A percentile compares a stretch with the other conserved stretches of the same genome.
phyloP scores from a whole-genome alignment of 2,888 invertebrate species.

The Barypeithes pellucidus region DNA sequence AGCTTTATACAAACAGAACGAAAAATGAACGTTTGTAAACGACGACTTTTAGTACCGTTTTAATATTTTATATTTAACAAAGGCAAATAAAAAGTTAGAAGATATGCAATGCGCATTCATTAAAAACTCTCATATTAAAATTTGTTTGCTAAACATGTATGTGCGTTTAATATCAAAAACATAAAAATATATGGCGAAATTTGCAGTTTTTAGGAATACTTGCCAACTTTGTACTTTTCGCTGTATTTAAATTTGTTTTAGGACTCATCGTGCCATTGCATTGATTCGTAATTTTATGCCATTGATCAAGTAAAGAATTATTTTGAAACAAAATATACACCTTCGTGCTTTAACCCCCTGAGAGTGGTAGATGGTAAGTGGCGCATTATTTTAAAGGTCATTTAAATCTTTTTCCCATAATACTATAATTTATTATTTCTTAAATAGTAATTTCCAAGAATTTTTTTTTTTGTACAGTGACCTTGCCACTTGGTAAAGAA shows the following conservation, averaged over 20 bases:
- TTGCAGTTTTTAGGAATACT: constrained; percentile 29
- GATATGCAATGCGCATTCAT: constrained; percentile 39
- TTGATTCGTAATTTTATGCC: no score
- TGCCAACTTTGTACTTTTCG: background rate
- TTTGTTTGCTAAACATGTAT: constrained; percentile 42
- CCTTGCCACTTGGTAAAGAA: no score
- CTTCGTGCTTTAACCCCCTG: no score
- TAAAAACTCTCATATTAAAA: constrained; percentile 42
- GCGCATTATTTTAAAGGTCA: no score
- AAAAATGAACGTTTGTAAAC: constrained; percentile 39
- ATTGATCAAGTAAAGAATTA: no score
- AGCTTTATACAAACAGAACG: constrained; percentile 30
- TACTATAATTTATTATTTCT: no score
- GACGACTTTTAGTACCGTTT: constrained; percentile 32
- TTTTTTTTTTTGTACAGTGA: no score
- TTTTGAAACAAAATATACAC: no score
- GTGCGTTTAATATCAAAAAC: constrained; percentile 31
- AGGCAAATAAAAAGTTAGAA: constrained; percentile 47
- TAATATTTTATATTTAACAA: constrained; percentile 47
- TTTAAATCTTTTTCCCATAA: no score
- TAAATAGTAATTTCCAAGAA: no score
- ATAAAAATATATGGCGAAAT: constrained; percentile 36
- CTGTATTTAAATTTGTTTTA: constrained; percentile 7
- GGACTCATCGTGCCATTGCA: background rate
- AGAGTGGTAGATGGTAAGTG: no score